Evolutionary conservation across 2,113 vertebrate species (phyloP), one percentile per base, ranked within the genome.

Genomic region (Hyperopisus bebe): DNA sequence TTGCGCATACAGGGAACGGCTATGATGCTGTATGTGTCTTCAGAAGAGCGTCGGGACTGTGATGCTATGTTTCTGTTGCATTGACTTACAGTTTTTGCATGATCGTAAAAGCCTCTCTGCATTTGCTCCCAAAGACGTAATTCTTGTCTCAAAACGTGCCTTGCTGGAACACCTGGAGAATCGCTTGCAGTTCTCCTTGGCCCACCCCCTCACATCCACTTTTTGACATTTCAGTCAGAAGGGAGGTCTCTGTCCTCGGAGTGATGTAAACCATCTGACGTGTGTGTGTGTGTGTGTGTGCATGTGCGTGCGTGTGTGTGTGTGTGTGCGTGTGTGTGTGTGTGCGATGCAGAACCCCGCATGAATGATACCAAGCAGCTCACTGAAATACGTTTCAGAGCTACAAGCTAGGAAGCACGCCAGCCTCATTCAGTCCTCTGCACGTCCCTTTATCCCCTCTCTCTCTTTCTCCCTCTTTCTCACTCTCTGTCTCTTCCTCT

Each of bases 151-250:
- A 2, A 50, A n/a, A 47, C 3, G 5, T 31, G n/a, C 62, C 35
- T 9, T 31, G 66, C 9, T 39, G 47, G 46, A 77, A 89, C 88
- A 89, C 88, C 88, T 89, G 88, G 66, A 89, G 44, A 53, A 89
- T 89, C 88, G 77, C 70, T 89, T 48, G 70, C n/a, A 70, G 35
- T 35, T 24, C 53, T 55, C 31, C 42, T 58, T 47, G 5, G 0
- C 13, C 35, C 9, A 2, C 48, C 47, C n/a, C 44, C 58, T 27
- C 46, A n/a, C 21, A 58, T 66, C 62, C 46, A 31, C 21, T 42
- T 66, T 15, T 70, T 86, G 24, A 86, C 85, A 84, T 84, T 47
- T 44, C 82, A 84, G 82, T 46, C 82, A n/a, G 44, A 84, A 17
- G 39, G 82, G 82, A 84, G 44, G 44, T 84, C 82, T 47, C 48